Base-by-base conservation (phyloP, 1,140 invertebrate species). In the Diachasmimorpha longicaudata region DNA sequence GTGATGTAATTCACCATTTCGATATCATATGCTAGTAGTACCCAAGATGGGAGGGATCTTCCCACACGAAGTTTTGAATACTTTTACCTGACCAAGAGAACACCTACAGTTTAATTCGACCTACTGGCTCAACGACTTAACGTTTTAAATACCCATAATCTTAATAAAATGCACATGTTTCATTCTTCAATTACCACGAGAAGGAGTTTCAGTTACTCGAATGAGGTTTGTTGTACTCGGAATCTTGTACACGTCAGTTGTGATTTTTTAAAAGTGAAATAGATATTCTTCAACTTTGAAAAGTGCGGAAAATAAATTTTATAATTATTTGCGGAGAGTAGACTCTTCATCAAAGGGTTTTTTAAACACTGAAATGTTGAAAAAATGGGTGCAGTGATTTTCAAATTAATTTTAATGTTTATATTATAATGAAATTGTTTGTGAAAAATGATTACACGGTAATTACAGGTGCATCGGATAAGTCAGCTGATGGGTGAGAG, bases 401-500 rank as follows among this genome's bases (percentile, higher is more conserved):
- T 46, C 37, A 37, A 48, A 2, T 55, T 5, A 71, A 25, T 79
- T 70, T 21, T 63, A 6, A 11, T n/a, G 14, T 23, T 72, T 19
- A 19, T 58, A n/a, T 63, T 4, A 44, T 39, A 13, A 21, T 66
- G 36, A 72, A 63, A 25, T 70, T 11, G 31, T 14, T 13, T n/a
- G 0, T 25, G 13, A 14, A 37, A 52, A 58, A 23, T 63, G 14
- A 66, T 66, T 71, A 72, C 14, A 37, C 72, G 68, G 52, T 58
- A 66, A 14, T 80, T 80, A 36, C 31, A 89, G 88, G 85, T 89
- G 82, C 86, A 90, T 85, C 86, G 88, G 82, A 89, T 89, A 86
- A 89, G 87, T 87, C 88, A 89, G 78, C 82, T 90, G 79, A 88
- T 89, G 83, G 87, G 79, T n/a, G 85, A 89, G 67, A 87, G 82